Base-by-base conservation (phyloP, 2,797 vertebrate genomes). In the Hemibagrus guttatus region DNA sequence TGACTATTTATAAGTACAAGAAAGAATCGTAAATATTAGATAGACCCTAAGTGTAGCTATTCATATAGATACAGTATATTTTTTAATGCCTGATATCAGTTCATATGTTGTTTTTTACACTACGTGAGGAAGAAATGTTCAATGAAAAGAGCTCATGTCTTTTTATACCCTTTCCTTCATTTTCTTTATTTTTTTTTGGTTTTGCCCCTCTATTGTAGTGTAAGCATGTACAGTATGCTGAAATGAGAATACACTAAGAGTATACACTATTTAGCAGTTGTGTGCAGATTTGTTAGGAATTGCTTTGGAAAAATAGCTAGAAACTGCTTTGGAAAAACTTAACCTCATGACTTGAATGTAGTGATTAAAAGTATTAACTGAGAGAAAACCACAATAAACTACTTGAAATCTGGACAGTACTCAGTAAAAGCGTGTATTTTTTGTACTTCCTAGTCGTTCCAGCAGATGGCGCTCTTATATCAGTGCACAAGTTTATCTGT, bases 381-480 rank as follows among this genome's bases (percentile, higher is more conserved):
- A 35, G 31, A 58, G 3, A 58, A 52, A n/a, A 49, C 12, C 9
- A 26, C 42, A 28, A 16, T 42, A 74, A 46, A 26, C 21, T 16
- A 35, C n/a, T 26, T 72, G 3, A 49, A 26, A 49, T 21, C 4
- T 74, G 23, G 71, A n/a, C 23, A 49, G 23, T 49, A 13, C 23
- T 26, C 71, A 61, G 58, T 35, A 26, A 61, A 56, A 31, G 21
- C 1, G 31, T 81, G 19, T 71, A 12, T 66, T 66, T 83, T 31
- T 14, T 26, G 28, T 17, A 75, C 21, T 87, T 68, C 26, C 58
- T 76, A 26, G 46, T 86, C 42, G 87, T 58, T 4, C 94, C 95
- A 95, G 92, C 91, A 96, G 95, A 91, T 93, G 95, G 94, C 87
- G 92, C 91, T 87, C 89, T 86, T 87, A n/a, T 91, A 91, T 75